Evolutionary conservation across 2,113 vertebrate species (phyloP), one percentile per base, ranked within the genome.

Genomic region (Prochilodus magdalenae): DNA sequence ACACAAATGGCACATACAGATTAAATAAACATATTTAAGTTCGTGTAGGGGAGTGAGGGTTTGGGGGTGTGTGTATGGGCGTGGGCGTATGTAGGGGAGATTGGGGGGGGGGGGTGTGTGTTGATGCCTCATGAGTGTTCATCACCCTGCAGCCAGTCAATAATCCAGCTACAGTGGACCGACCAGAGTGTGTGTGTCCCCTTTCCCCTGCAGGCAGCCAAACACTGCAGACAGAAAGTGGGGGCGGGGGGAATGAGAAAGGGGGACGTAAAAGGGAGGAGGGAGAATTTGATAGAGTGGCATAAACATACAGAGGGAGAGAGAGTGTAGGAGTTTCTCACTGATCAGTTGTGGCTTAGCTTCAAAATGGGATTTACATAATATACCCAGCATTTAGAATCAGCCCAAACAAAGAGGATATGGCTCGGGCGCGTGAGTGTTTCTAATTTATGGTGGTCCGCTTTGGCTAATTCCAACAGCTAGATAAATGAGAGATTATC

Each of bases 341-440:
- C 86, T 82, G 86, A 90, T 91, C 88, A 86, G 89, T 93, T 92
- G 89, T 91, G 90, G 90, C 87, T 90, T 88, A 89, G 90, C 90
- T 92, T 91, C 89, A 91, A 91, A 93, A 92, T 91, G 79, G 92
- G 91, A 94, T 94, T 93, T 94, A 90, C 93, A 93, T 94, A 93
- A 94, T 93, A 91, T 91, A 87, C 84, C 91, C 88, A 87, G 86
- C 85, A 47, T 83, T 73, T 53, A 75, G 40, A 80, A 40, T 16
- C 36, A 77, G 60, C 66, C 24, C 59, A 81, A 51, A 83, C 65
- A 74, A 44, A 82, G 84, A 86, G 85, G 83, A 63, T 79, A 29
- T 24, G 65, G 83, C 44, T 73, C 62, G 30, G 76, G 80, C 53
- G 33, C 49, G 55, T 44, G 51, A 33, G 69, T 27, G 44, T 26